Conservation (phyloP, 2,113 vertebrate species). For the Odocoileus hemionus region DNA sequence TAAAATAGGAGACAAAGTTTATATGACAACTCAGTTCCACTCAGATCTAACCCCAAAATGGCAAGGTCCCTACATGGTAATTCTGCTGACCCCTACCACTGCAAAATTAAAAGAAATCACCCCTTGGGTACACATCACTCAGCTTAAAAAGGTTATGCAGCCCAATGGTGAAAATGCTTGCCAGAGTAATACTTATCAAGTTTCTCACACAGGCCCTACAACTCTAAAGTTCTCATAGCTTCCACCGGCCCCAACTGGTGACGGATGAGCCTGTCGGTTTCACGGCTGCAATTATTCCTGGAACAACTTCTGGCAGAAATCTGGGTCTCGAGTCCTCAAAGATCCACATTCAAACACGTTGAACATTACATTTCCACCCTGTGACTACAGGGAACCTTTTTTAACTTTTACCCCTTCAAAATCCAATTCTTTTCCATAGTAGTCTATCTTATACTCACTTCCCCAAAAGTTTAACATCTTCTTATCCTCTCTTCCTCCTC, state of each 20-base stretch:
- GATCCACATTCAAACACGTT: rapidly evolving
- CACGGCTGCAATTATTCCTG: background rate
- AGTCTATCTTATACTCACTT: background rate
- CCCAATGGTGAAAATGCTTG: background rate
- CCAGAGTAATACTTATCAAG: background rate
- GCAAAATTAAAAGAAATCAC: background rate
- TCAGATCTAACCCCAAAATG: background rate
- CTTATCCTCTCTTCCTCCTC: background rate
- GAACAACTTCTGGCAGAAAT: background rate
- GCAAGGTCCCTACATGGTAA: background rate
- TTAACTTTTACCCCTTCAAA: background rate
- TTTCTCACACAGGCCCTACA: background rate
- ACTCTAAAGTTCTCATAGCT: background rate
- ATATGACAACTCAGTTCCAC: background rate
- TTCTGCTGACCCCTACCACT: background rate
- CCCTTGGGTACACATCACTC: background rate
- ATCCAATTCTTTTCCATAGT: background rate
- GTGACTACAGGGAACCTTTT: background rate
- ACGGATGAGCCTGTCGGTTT: background rate
- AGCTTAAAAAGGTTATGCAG: background rate
- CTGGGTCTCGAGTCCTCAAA: background rate
- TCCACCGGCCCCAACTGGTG: background rate
- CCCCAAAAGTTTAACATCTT: background rate
- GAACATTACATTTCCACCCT: background rate
- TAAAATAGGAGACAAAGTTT: background rate